These are phyloP conservation scores for Cheirogaleus medius DNA, from an alignment of 2,113 vertebrate genomes.

Conservation along the genomic window DNA sequence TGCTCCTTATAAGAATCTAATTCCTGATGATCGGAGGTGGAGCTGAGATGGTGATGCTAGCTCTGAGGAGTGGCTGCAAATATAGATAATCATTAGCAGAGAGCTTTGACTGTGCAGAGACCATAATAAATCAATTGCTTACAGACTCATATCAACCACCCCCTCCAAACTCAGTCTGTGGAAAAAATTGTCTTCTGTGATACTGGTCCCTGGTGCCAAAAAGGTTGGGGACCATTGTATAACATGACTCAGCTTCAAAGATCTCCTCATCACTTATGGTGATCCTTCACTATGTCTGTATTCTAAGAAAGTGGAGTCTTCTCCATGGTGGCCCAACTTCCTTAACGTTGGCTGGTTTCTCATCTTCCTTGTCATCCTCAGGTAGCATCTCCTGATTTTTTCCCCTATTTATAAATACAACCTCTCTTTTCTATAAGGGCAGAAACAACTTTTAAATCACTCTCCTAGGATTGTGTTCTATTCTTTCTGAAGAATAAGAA, in stretches of 20 bases:
- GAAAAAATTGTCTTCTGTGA: too few relatives aligned
- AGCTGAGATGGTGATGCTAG: too few relatives aligned
- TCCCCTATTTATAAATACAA: not conserved
- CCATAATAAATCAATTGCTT: too few relatives aligned
- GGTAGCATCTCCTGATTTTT: not conserved
- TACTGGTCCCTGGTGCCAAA: too few relatives aligned
- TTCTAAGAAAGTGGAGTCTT: not conserved
- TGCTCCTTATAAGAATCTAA: too few relatives aligned
- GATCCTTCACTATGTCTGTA: not conserved
- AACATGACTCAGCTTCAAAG: not conserved
- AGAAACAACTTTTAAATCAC: not conserved
- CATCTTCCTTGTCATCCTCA: not conserved
- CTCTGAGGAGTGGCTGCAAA: too few relatives aligned
- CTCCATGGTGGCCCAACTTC: not conserved
- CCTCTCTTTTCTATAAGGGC: not conserved
- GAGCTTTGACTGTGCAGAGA: too few relatives aligned
- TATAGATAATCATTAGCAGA: too few relatives aligned
- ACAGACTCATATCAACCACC: too few relatives aligned
- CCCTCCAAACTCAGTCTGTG: too few relatives aligned
- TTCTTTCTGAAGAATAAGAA: not conserved
- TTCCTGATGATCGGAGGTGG: too few relatives aligned
- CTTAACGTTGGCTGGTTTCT: not conserved
- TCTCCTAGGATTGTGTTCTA: not conserved
- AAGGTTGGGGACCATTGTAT: too few relatives aligned
- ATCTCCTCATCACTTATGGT: not conserved